These are phyloP conservation scores for Cydia splendana DNA, from an alignment of 1,140 invertebrate genomes.

Conservation along the genomic window DNA sequence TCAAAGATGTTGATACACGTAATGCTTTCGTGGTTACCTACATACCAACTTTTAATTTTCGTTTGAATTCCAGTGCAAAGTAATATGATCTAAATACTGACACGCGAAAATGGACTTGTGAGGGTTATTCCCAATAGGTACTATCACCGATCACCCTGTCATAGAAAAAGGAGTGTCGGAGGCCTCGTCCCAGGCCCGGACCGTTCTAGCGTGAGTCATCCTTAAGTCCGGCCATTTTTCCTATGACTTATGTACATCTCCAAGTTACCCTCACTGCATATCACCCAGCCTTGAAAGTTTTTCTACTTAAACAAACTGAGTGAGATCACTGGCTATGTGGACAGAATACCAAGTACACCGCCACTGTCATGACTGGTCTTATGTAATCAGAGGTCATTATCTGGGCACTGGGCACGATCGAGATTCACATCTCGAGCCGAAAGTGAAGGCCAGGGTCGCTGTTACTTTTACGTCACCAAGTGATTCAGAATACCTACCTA, in stretches of 20 bases:
- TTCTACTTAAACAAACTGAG: neutral
- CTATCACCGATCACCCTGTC: too few species aligned
- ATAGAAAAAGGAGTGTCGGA: too few species aligned
- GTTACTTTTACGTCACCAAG: neutral
- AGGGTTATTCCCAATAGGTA: neutral
- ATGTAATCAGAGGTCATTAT: neutral
- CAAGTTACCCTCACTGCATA: neutral
- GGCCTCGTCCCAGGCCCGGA: too few species aligned
- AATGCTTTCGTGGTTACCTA: neutral
- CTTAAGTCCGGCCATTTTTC: too few species aligned
- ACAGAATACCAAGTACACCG: slow-evolving; percentile 11
- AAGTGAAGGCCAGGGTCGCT: neutral
- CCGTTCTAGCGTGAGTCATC: too few species aligned
- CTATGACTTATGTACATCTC: neutral
- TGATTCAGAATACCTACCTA: too few species aligned
- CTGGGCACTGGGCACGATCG: neutral
- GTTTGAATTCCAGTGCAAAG: neutral
- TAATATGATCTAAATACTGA: neutral
- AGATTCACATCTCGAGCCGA: slow-evolving; percentile 1
- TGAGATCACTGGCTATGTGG: slow-evolving; percentile 19
- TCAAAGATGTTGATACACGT: neutral
- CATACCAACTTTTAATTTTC: neutral
- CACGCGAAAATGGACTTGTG: neutral
- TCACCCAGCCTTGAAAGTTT: neutral
- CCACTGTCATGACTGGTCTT: neutral